Base-by-base conservation (phyloP, 1,140 invertebrate species). In the Drosophila ogumai region DNA sequence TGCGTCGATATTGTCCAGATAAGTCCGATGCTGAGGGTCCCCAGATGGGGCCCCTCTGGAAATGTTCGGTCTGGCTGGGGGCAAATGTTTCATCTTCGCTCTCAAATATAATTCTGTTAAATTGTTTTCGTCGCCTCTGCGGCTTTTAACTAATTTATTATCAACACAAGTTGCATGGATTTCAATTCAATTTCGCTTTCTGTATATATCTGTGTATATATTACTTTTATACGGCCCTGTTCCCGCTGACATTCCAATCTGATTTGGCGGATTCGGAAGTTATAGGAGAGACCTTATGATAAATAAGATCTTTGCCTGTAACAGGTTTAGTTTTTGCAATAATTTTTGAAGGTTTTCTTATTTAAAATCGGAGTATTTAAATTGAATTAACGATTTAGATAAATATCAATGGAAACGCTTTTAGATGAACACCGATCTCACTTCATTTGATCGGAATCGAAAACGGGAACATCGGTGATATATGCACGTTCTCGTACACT, bases 111-210 rank as follows among this genome's bases (percentile, higher is more conserved):
- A 58, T 64, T 64, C 41, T 75, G 72, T 66, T 74, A 54, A 79
- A 85, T 73, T 31, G 65, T 60, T 78, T 65, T 81, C 34, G 36
- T 49, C 68, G 58, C 56, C 74, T 54, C 34, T 43, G 66, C 59
- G 54, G 41, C 75, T 44, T 61, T 86, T 75, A 88, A 90, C 73
- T 78, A 90, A 88, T 90, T 88, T 81, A 90, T 85, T 88, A 87
- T 88, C 76, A 81, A 79, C 75, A 79, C 75, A 79, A 79, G 54
- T 79, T 79, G 75, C 75, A 73, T 64, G 75, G 65, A 40, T 78
- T 46, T 64, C 25, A 64, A 72, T 71, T 78, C n/a, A 64, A 44
- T 72, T 57, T 63, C 43, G 44, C 67, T 44, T 59, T 47, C 58
- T 38, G 71, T 72, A 65, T 81, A 72, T 81, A 77, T 79, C 66